phyloP scores from a whole-genome alignment of 2,113 vertebrate genomes.

The Blennius ocellaris region DNA sequence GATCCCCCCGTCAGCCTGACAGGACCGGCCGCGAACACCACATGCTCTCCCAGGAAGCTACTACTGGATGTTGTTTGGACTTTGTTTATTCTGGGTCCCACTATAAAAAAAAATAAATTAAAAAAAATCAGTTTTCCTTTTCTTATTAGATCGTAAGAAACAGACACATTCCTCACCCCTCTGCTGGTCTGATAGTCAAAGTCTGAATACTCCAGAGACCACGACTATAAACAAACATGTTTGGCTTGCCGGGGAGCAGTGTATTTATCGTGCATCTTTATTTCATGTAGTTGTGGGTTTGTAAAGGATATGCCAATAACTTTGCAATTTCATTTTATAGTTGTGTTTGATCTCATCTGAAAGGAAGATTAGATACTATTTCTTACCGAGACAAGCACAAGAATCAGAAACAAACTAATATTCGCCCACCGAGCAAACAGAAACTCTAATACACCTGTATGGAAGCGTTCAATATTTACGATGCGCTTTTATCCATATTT shows the following conservation, averaged over 20 bases:
- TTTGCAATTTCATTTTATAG: constrained; percentile 12
- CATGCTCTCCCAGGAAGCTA: not conserved
- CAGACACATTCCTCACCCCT: constrained; percentile 12
- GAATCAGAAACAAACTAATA: not conserved
- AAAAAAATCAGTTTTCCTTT: not conserved
- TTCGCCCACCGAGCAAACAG: constrained; percentile 3
- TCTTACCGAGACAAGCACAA: not conserved
- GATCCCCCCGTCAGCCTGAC: not conserved
- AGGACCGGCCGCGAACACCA: constrained; percentile 5
- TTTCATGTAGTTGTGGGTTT: not conserved
- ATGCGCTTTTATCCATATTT: no score
- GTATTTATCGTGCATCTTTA: not conserved
- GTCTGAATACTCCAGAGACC: constrained; percentile 19
- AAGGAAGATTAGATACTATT: constrained; percentile 17
- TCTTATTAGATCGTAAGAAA: constrained; percentile 3
- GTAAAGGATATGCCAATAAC: constrained; percentile 19
- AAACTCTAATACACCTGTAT: not conserved
- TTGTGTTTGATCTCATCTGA: constrained; percentile 20
- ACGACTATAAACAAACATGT: constrained; percentile 14
- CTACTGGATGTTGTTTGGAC: constrained; percentile 15
- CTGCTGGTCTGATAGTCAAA: constrained; percentile 21
- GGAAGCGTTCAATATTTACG: constrained; percentile 5
- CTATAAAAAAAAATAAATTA: not conserved
- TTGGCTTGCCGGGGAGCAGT: constrained; percentile 8
- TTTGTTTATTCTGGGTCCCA: constrained; percentile 35